phyloP scores from a whole-genome alignment of 2,113 vertebrate species.

The Bos taurus region DNA sequence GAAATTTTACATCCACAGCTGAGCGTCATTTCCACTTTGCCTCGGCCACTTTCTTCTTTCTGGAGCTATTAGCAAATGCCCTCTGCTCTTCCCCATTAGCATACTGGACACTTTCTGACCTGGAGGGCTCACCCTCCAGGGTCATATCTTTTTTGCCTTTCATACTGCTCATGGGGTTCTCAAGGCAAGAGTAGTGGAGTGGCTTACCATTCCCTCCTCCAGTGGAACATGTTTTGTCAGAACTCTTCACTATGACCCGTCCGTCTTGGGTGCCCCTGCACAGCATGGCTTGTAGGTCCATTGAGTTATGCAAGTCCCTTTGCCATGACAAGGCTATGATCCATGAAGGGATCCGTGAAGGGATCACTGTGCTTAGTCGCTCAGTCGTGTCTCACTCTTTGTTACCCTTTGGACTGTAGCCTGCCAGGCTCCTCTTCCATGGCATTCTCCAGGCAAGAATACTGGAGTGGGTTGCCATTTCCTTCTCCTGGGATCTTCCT shows the following conservation, averaged over 20 bases:
- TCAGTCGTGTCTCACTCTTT: background rate
- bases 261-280: background rate
- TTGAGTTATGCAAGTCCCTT: background rate
- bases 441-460: background rate
- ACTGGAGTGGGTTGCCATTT: background rate
- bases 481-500: background rate
- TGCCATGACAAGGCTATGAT: background rate
- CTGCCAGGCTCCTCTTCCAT: background rate
- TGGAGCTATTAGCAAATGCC: background rate
- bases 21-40: background rate
- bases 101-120: background rate
- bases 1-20: background rate
- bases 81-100: background rate
- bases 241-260: background rate
- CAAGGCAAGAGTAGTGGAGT: background rate
- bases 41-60: background rate
- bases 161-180: background rate
- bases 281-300: rapidly evolving
- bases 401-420: background rate
- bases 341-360: background rate
- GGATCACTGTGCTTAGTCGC: background rate
- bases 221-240: background rate
- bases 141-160: background rate
- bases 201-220: background rate
- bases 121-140: background rate